Base-by-base conservation (phyloP, 1,140 invertebrate species). In the Apis florea region DNA sequence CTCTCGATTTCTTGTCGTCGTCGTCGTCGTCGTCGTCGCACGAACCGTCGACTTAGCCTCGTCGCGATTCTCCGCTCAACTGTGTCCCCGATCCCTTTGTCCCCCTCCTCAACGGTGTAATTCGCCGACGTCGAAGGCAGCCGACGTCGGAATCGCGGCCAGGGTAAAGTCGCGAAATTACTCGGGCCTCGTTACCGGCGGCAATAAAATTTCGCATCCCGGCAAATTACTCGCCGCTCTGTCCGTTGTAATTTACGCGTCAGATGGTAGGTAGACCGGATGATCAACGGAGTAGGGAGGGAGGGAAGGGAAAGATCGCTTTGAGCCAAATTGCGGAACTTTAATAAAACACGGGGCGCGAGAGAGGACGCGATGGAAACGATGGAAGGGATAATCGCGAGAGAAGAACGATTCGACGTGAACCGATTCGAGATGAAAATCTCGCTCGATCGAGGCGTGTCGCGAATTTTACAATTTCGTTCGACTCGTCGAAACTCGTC, bases 311-410 rank as follows among this genome's bases (percentile, higher is more conserved):
- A 73, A 24, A 47, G 40, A 79, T 72, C 47, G 63, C 54, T 74
- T 58, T 47, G 61, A 58, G 53, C 26, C 51, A 59, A 81, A 81
- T 81, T 75, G 51, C 63, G 79, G 15, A 59, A 75, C 51, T 75
- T 79, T 75, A 75, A 75, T 81, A 68, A 75, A 81, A 81, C 71
- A 74, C 67, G 72, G 72, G 53, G 58, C 40, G 53, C 26, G 49
- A 40, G 63, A 11, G 73, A 53, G 53, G 13, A 15, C 63, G 51
- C 49, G 51, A 15, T 49, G 13, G 54, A 10, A 59, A 40, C 31
- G 10, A 21, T 1, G 21, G 31, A 24, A 17, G 49, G 12, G 26
- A 40, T 68, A 15, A 24, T 49, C 53, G 13, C 76, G 47, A 72
- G 70, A 49, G 53, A n/a, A 21, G 26, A 61, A 61, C n/a, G 13